Base-by-base conservation (phyloP, 2,888 invertebrate genomes). In the Tyria jacobaeae region DNA sequence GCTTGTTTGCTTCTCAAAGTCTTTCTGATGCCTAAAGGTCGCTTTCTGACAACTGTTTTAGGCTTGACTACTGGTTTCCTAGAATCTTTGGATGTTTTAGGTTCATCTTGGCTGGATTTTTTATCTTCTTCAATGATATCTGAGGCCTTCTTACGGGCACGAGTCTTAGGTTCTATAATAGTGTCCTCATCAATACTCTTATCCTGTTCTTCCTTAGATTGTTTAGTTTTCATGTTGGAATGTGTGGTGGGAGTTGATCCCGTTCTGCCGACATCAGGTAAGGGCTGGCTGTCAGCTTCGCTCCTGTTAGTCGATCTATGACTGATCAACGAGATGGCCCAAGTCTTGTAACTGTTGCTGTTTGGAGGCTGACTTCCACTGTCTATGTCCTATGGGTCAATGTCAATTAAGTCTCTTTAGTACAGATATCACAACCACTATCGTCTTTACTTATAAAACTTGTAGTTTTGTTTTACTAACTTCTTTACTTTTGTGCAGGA, bases 201-300 rank as follows among this genome's bases (percentile, higher is more conserved):
- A 66, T 93, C 93, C 65, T 84, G 81, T 73, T 93, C 94, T 66
- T 93, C 93, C 81, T 93, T 94, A 62, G 77, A 74, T 81, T 94
- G 93, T 84, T 94, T 94, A 76, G 94, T 93, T 90, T 94, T 94
- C 94, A 94, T 94, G 89, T 87, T 94, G 93, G 92, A 92, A 92
- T 94, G 90, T 92, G 82, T 86, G 87, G 88, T 88, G 89, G 90
- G 87, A 89, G 85, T 80, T 81, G 79, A 78, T 82, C 89, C 90
- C 88, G 91, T 92, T 87, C 82, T 84, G 87, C 86, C 91, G 94
- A 92, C 94, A 94, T 94, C 84, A 93, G 94, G 92, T 87, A 87
- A 76, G 82, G 73, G 71, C 79, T 85, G 75, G 56, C 70, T 74
- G 73, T 86, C 86, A 76, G 78, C 76, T 80, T 79, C 78, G 67